A percentile compares a stretch with the other conserved stretches of the same genome.
phyloP scores from a whole-genome alignment of 2,888 invertebrate species.

The Drosophila borborema region DNA sequence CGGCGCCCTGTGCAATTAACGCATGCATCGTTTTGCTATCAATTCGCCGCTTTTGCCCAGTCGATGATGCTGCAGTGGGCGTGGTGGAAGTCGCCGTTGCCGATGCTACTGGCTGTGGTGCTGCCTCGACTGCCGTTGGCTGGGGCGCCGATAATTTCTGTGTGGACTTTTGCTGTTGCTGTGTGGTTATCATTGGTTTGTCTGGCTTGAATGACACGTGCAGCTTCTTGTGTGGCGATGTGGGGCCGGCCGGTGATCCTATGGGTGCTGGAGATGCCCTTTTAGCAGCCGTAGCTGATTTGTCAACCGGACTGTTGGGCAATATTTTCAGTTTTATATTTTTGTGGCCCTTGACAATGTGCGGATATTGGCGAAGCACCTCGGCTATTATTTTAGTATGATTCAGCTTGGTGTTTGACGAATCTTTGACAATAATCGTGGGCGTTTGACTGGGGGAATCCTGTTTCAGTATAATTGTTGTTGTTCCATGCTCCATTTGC shows the following conservation, averaged over 20 bases:
- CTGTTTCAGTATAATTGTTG: slow-evolving; percentile 82
- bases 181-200: slow-evolving; percentile 59
- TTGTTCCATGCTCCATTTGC: slow-evolving; percentile 72
- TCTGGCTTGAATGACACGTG: slow-evolving; percentile 69
- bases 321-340: slow-evolving; percentile 94
- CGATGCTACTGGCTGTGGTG: slow-evolving; percentile 28
- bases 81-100: slow-evolving; percentile 26
- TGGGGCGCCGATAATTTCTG: slow-evolving; percentile 35
- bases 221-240: slow-evolving; percentile 67
- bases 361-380: slow-evolving; percentile 94
- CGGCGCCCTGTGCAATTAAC: slow-evolving; percentile 87
- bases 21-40: slow-evolving; percentile 88
- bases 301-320: slow-evolving; percentile 86
- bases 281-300: slow-evolving; percentile 48
- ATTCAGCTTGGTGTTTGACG: slow-evolving; percentile 86
- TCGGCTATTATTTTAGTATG: slow-evolving; percentile 95
- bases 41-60: slow-evolving; percentile 86
- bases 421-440: slow-evolving; percentile 84
- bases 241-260: slow-evolving; percentile 11
- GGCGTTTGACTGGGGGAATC: slow-evolving; percentile 83
- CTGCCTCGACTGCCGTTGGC: slow-evolving; percentile 13
- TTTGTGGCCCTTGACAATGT: slow-evolving; percentile 93
- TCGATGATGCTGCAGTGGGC: slow-evolving; percentile 25
- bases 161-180: slow-evolving; percentile 53
- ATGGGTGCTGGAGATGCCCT: slow-evolving; percentile 35